Base-by-base conservation (phyloP, 2,888 invertebrate species). In the Xanthorhoe designata region DNA sequence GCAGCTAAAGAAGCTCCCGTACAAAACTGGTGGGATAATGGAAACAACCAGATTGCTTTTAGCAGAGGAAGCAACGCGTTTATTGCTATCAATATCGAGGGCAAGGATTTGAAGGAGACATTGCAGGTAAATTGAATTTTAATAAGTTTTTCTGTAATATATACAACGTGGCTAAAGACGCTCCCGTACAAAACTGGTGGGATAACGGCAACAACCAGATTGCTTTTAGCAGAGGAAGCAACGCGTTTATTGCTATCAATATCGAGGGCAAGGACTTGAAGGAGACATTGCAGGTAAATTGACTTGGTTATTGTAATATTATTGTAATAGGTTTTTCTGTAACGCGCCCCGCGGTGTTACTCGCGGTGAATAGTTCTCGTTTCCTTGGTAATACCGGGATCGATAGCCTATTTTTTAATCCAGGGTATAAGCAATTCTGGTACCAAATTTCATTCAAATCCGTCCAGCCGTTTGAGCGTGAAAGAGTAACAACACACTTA, bases 41-140 rank as follows among this genome's bases (percentile, higher is more conserved):
- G 94, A 0, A 94, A 95, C 78, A 96, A 97, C 75, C 97, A 97
- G 87, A 97, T 98, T 38, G 96, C 97, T 0, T 98, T 97, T 87
- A 95, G 96, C 63, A 94, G 97, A 38, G 97, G 96, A 0, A 88
- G 94, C 63, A 94, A 90, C 74, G 97, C 95, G 5, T 98, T 97
- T 79, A 89, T 97, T 17, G 97, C 95, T 0, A 95, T 97, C 75
- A 97, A 97, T 80, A 94, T 94, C 56, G 96, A 96, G 49, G 82
- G 86, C 0, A 86, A 84, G n/a, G 94, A 95, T 70, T 80, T 97
- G 56, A 92, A 93, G 32, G 78, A 86, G 68, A 92, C 79, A 1
- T 86, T 97, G 52, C 94, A 95, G 94, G 95, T 93, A 81, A 82
- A 64, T 45, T 8, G 38, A 32, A 24, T n/a, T n/a, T n/a, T n/a